These are phyloP conservation scores for Scaptodrosophila latifasciaeformis DNA, from an alignment of 2,888 invertebrate genomes.

Conservation along the genomic window DNA sequence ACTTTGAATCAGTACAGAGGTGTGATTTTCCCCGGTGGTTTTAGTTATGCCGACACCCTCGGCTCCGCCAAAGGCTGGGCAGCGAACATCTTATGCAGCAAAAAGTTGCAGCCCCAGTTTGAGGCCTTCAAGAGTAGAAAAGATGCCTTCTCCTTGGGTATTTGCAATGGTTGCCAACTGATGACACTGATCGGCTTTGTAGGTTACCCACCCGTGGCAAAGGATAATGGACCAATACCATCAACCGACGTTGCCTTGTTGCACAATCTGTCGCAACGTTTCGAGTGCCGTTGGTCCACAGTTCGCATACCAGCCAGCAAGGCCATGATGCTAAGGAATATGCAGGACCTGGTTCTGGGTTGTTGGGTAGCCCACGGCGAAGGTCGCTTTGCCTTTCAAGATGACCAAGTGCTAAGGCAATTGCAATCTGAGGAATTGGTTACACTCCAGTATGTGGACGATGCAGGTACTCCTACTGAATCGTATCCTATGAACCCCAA, in stretches of 20 bases:
- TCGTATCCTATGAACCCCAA: slow-evolving; percentile 96
- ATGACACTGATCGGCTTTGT: slow-evolving; percentile 96
- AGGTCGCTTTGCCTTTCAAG: slow-evolving; percentile 83
- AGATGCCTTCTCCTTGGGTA: slow-evolving; percentile 95
- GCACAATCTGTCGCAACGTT: slow-evolving; percentile 92
- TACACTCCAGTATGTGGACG: slow-evolving; percentile 90
- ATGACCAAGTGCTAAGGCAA: slow-evolving; percentile 75
- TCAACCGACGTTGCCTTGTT: slow-evolving; percentile 81
- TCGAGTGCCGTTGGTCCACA: slow-evolving; percentile 85
- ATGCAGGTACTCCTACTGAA: slow-evolving; percentile 83
- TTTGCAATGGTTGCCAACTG: slow-evolving; percentile 99
- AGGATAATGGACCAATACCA: slow-evolving; percentile 66
- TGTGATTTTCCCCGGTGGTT: slow-evolving; percentile 96
- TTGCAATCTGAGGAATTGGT: slow-evolving; percentile 80
- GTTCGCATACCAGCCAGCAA: slow-evolving; percentile 81
- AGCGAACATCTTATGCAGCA: slow-evolving; percentile 89
- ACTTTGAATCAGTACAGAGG: slow-evolving; percentile 88
- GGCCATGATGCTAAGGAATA: slow-evolving; percentile 90
- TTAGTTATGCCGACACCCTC: slow-evolving; percentile 97
- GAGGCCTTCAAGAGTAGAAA: slow-evolving; percentile 82
- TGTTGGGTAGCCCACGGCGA: slow-evolving; percentile 99
- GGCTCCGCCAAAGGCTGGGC: slow-evolving; percentile 99
- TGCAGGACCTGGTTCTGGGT: slow-evolving; percentile 92
- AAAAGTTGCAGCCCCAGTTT: slow-evolving; percentile 85
- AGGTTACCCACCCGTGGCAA: slow-evolving; percentile 76